Conservation (phyloP, 2,888 invertebrate genomes). For the Hydroisotoma schaefferi region DNA sequence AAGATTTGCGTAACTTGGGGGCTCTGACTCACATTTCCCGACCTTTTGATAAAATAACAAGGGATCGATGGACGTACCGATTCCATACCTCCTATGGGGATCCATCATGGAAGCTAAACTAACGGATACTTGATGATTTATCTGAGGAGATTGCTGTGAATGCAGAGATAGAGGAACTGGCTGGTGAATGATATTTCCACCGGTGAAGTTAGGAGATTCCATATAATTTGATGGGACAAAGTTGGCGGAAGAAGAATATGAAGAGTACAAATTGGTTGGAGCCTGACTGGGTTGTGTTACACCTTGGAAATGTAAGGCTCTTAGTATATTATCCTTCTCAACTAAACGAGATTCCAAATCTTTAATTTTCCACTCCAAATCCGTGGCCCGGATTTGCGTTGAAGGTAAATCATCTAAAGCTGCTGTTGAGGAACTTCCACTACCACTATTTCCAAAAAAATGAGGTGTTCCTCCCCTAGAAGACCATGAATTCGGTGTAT, state of each 20-base stretch:
- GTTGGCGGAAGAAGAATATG: constrained; percentile 37
- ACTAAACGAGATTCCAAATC: constrained; percentile 82
- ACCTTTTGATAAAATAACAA: constrained; percentile 45
- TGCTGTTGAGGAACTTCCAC: constrained; percentile 33
- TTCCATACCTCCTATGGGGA: constrained; percentile 19
- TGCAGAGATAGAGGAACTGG: constrained; percentile 5
- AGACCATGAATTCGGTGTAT: constrained; percentile 47
- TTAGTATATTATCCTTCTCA: constrained; percentile 85
- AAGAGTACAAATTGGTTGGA: constrained; percentile 35
- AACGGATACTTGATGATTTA: constrained; percentile 43
- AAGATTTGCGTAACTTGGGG: constrained; percentile 47
- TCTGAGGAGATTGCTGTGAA: constrained; percentile 21
- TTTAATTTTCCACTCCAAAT: constrained; percentile 59
- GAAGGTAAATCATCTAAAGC: constrained; percentile 40
- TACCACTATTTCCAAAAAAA: constrained; percentile 42
- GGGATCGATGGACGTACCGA: constrained; percentile 30
- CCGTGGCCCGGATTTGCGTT: constrained; percentile 37
- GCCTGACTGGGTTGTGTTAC: constrained; percentile 36
- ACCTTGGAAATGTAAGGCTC: constrained; percentile 64
- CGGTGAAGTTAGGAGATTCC: constrained; percentile 23
- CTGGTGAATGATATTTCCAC: constrained; percentile 16
- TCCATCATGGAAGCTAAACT: constrained; percentile 41
- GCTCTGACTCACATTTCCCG: constrained; percentile 47
- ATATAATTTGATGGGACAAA: constrained; percentile 30
- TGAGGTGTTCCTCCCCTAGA: constrained; percentile 47